Percentiles rank a stretch among this genome's conserved stretches.
These are phyloP conservation scores for Listronotus oregonensis DNA, from an alignment of 1,140 invertebrate species.

Conservation along the genomic window DNA sequence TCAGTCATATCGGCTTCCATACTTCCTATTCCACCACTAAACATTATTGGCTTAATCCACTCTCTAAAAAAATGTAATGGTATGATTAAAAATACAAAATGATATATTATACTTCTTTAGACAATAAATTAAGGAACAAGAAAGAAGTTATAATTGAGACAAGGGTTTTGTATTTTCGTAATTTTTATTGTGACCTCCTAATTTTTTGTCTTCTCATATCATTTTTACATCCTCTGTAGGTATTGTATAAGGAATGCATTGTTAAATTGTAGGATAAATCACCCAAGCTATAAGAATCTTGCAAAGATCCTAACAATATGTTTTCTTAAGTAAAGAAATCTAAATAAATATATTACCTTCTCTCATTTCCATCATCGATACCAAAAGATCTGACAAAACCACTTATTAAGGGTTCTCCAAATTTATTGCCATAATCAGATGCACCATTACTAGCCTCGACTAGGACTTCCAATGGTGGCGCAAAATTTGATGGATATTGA, in stretches of 20 bases:
- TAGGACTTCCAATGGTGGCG: conserved; percentile 82
- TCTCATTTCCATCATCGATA: conserved; percentile 67
- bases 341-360: conserved; percentile 53
- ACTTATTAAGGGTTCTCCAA: conserved; percentile 91
- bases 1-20: conserved; percentile 80
- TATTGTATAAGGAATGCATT: too few relatives aligned
- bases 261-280: too few relatives aligned
- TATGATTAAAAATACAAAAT: not conserved
- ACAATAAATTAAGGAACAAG: too few relatives aligned
- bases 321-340: not conserved
- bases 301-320: not conserved
- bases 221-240: too few relatives aligned
- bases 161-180: too few relatives aligned
- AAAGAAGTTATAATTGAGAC: too few relatives aligned
- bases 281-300: too few relatives aligned
- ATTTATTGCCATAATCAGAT: conserved; percentile 99
- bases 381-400: conserved; percentile 95
- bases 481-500: conserved; percentile 88
- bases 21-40: conserved; percentile 92
- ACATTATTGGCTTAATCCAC: conserved; percentile 99
- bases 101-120: too few relatives aligned
- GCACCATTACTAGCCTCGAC: conserved; percentile 97
- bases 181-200: too few relatives aligned
- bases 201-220: too few relatives aligned
- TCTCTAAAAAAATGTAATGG: conserved; percentile 62